Conservation (phyloP, 1,140 invertebrate species). For the Cardiocondyla obscurior region DNA sequence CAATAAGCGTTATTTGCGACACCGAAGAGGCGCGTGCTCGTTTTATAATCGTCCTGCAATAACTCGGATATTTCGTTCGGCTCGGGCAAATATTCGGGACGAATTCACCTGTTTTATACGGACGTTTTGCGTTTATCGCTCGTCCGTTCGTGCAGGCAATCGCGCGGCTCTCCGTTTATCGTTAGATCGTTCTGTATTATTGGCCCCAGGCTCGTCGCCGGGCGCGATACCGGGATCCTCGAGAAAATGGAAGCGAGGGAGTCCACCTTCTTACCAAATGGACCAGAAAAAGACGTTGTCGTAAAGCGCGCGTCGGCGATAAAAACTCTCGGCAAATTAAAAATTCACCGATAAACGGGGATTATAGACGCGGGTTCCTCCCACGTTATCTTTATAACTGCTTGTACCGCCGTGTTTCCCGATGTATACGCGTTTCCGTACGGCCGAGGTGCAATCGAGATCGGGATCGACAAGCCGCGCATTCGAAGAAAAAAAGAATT, state of each 20-base stretch:
- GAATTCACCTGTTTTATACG: constrained; percentile 15
- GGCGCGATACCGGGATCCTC: not conserved
- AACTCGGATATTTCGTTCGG: not conserved
- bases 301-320: constrained; percentile 20
- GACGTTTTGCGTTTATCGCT: constrained; percentile 23
- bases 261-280: constrained; percentile 40
- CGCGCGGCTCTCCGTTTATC: constrained; percentile 25
- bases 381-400: constrained; percentile 49
- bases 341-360: constrained; percentile 38
- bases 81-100: not conserved
- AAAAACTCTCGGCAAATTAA: constrained; percentile 43
- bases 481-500: not conserved
- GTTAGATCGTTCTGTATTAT: constrained; percentile 32
- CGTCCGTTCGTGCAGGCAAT: not conserved
- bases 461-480: not conserved
- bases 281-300: constrained; percentile 36
- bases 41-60: not conserved
- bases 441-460: constrained; percentile 22
- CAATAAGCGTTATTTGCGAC: too few species aligned
- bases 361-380: constrained; percentile 6
- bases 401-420: constrained; percentile 35
- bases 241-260: constrained; percentile 44
- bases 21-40: not conserved
- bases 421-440: constrained; percentile 27
- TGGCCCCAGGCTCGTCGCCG: constrained; percentile 1